Evolutionary conservation across 2,888 invertebrate species (phyloP).

Genomic region (Pollenia griseotomentosa): DNA sequence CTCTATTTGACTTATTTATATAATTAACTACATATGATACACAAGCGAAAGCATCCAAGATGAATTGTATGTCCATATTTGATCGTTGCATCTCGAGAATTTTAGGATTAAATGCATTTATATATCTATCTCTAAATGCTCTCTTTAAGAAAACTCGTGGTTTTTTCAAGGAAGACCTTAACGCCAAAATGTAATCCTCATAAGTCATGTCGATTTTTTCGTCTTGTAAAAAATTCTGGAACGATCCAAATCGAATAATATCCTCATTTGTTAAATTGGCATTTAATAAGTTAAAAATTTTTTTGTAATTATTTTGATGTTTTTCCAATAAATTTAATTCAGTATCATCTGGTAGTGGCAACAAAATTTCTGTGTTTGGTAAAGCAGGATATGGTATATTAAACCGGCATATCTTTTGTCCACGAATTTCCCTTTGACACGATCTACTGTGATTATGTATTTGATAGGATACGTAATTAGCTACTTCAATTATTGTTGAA

Average conservation of each 20-base stretch:
- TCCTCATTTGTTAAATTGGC: conserved; percentile 6
- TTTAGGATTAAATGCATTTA: conserved; percentile 50
- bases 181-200: conserved; percentile 36
- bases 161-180: conserved; percentile 57
- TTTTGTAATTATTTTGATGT: conserved; percentile 18
- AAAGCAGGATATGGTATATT: too few relatives aligned
- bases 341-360: conserved; percentile 36
- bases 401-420: too few relatives aligned
- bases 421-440: conserved; percentile 60
- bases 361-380: conserved; percentile 62
- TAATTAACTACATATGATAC: conserved; percentile 61
- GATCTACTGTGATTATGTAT: conserved; percentile 18
- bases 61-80: conserved; percentile 66
- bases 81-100: conserved; percentile 43
- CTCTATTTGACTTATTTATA: conserved; percentile 65
- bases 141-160: too few relatives aligned
- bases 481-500: conserved; percentile 10
- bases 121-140: conserved; percentile 29
- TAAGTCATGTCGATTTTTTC: conserved; percentile 26
- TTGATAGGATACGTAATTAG: conserved; percentile 48
- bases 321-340: background rate
- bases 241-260: background rate
- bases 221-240: conserved; percentile 37
- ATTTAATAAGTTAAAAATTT: conserved; percentile 36
- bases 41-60: conserved; percentile 56